phyloP scores from a whole-genome alignment of 2,113 vertebrate genomes.

The Orycteropus afer region DNA sequence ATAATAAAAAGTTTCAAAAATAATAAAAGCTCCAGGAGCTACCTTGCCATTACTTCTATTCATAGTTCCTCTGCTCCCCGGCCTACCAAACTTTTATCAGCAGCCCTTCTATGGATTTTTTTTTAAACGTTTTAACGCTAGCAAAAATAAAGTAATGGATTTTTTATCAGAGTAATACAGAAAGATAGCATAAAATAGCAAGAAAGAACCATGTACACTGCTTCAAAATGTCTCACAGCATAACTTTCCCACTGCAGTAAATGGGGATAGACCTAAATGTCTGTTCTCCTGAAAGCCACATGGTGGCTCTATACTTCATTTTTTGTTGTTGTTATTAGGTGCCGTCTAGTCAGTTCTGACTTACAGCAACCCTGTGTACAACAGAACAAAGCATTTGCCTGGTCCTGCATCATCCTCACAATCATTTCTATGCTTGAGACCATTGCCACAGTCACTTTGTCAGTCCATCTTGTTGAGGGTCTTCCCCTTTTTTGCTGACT shows the following conservation, averaged over 20 bases:
- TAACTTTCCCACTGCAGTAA: not conserved
- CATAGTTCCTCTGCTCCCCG: not conserved
- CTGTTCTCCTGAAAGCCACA: not conserved
- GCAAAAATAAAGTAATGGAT: not conserved
- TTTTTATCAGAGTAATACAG: not conserved
- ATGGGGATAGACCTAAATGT: not conserved
- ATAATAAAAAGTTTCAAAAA: too few relatives aligned
- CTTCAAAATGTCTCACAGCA: conserved; percentile 4
- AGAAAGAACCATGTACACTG: not conserved
- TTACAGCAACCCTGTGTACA: too few relatives aligned
- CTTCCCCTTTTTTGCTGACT: too few relatives aligned
- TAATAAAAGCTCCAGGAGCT: not conserved
- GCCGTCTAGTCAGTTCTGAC: too few relatives aligned
- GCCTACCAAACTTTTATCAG: not conserved
- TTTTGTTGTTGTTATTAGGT: too few relatives aligned
- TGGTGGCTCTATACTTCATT: conserved; percentile 10
- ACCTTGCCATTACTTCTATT: not conserved
- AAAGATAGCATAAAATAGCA: not conserved
- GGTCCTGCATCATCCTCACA: too few relatives aligned
- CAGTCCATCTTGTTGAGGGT: too few relatives aligned
- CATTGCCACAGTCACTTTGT: too few relatives aligned
- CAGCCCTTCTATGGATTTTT: not conserved
- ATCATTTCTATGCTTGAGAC: too few relatives aligned
- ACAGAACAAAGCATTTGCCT: too few relatives aligned
- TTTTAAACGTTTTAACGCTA: conserved; percentile 1